Conservation (phyloP, 2,113 vertebrate genomes). For the Petrocephalus microphthalmus region DNA sequence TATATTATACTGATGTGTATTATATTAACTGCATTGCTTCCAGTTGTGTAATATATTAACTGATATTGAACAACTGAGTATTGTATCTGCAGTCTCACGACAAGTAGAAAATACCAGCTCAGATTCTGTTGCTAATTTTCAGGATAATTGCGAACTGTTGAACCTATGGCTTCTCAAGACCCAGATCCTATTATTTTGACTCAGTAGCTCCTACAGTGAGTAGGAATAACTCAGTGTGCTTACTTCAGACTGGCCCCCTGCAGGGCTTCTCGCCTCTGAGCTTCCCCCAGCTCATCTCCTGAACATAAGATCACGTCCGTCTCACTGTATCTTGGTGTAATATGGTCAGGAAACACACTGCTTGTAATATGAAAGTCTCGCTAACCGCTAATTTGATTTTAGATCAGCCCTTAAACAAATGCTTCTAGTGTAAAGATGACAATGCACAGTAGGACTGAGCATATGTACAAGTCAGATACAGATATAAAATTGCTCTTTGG, state of each 20-base stretch:
- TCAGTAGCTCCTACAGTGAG: not conserved
- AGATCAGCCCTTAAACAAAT: not conserved
- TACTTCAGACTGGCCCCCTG: conserved; percentile 97
- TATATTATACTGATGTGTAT: too few relatives aligned
- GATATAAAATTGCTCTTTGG: not conserved
- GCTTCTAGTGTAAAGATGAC: not conserved
- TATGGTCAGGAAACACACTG: not conserved
- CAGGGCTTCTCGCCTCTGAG: conserved; percentile 91
- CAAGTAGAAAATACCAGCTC: not conserved
- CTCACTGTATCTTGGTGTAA: conserved; percentile 81
- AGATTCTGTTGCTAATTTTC: not conserved
- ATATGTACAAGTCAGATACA: not conserved
- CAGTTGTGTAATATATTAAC: not conserved
- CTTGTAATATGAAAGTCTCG: not conserved
- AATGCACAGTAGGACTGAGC: not conserved
- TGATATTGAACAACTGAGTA: not conserved
- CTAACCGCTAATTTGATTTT: not conserved
- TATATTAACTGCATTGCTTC: not conserved
- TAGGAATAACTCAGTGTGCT: conserved; percentile 35
- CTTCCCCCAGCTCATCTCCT: conserved; percentile 96
- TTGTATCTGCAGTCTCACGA: not conserved
- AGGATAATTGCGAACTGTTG: not conserved
- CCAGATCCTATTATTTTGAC: not conserved
- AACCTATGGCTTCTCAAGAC: not conserved
- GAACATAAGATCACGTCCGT: conserved; percentile 96